Evolutionary conservation across 2,888 invertebrate species (phyloP).

Genomic region (Strigamia crassipes): DNA sequence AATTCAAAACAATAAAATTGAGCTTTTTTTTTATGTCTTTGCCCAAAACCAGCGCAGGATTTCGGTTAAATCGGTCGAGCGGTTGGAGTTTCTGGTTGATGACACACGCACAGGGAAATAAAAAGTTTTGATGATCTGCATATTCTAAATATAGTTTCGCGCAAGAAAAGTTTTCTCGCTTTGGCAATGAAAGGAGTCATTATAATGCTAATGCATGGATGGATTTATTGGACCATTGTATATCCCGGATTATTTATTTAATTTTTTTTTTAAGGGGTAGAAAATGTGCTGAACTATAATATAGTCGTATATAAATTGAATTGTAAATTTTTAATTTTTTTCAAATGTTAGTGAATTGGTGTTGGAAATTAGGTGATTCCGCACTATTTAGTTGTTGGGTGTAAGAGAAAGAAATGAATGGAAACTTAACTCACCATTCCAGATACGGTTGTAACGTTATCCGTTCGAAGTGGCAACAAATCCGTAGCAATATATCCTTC

Average conservation of each 20-base stretch:
- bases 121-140: conserved; percentile 5
- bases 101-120: background rate
- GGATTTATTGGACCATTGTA: background rate
- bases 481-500: conserved; percentile 89
- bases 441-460: conserved; percentile 82
- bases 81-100: background rate
- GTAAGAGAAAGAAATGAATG: background rate
- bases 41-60: background rate
- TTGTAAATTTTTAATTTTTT: too few species aligned
- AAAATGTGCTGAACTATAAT: too few species aligned
- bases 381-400: background rate
- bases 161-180: background rate
- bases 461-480: conserved; percentile 81
- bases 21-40: background rate
- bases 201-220: background rate
- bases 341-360: background rate
- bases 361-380: background rate
- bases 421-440: conserved; percentile 77
- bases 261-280: too few species aligned
- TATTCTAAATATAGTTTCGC: background rate
- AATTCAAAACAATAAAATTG: background rate
- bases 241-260: too few species aligned
- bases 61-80: background rate
- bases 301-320: too few species aligned
- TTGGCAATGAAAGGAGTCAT: too few species aligned